phyloP scores from a whole-genome alignment of 2,888 invertebrate genomes.

The Anaspis maculata region DNA sequence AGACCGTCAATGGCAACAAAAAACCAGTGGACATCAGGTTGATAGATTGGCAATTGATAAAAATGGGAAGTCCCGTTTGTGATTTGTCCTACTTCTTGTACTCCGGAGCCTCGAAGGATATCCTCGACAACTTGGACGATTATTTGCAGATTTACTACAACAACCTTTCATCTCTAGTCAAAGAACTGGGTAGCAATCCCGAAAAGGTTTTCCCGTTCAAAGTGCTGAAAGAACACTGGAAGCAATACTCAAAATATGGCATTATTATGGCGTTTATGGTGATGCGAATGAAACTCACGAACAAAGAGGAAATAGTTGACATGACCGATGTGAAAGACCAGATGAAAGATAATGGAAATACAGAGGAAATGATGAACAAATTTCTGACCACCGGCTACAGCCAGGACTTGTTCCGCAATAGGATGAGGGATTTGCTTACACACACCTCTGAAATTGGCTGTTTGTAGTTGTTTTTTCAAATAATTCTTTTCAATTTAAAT shows the following conservation, averaged over 20 bases:
- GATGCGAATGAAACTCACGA: conserved; percentile 16
- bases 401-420: no score
- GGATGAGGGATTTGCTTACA: no score
- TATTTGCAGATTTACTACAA: conserved; percentile 30
- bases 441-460: no score
- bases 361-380: no score
- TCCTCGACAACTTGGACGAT: conserved; percentile 26
- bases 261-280: conserved; percentile 15
- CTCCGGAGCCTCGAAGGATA: conserved; percentile 25
- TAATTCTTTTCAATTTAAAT: no score
- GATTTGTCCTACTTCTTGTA: conserved; percentile 35
- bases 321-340: no score
- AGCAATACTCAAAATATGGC: conserved; percentile 19
- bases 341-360: no score
- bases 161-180: conserved; percentile 22
- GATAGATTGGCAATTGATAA: conserved; percentile 26
- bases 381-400: no score
- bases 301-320: conserved; percentile 16
- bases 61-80: conserved; percentile 22
- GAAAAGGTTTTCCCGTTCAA: conserved; percentile 27
- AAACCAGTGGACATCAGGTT: conserved; percentile 16
- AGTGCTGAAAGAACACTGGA: conserved; percentile 23
- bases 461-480: no score
- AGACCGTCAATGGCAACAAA: no score
- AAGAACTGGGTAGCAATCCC: conserved; percentile 23